Percentiles rank a stretch among this genome's conserved stretches.
Evolutionary conservation across 2,888 invertebrate species (phyloP).

Genomic region (Lucinisca nassula): DNA sequence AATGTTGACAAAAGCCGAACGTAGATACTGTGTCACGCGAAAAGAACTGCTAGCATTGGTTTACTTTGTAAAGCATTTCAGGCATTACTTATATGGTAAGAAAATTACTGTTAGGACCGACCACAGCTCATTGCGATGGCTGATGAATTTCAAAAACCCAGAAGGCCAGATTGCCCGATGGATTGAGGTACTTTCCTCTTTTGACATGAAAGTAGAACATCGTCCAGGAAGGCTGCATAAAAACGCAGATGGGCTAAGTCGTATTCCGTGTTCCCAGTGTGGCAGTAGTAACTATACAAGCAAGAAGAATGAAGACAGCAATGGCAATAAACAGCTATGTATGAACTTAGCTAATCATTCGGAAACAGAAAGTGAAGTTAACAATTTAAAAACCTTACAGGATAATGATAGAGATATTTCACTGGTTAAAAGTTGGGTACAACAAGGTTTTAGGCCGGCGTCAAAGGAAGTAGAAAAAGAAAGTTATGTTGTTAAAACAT

Average conservation of each 20-base stretch:
- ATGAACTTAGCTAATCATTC: not conserved
- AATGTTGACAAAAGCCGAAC: conserved; percentile 11
- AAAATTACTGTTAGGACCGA: conserved; percentile 57
- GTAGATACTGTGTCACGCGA: conserved; percentile 39
- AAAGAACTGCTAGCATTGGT: conserved; percentile 47
- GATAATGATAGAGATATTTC: not conserved
- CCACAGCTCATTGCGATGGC: conserved; percentile 57
- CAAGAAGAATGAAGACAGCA: not conserved
- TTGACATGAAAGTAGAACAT: conserved; percentile 26
- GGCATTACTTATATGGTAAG: conserved; percentile 57
- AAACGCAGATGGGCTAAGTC: conserved; percentile 20
- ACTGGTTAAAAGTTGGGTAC: not conserved
- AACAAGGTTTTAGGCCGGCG: not conserved
- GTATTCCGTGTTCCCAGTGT: conserved; percentile 12
- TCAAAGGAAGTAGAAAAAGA: not conserved
- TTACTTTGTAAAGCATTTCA: conserved; percentile 49
- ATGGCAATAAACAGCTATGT: not conserved
- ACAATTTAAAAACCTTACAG: not conserved
- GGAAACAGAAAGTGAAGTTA: too few relatives aligned
- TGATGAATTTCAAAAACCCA: conserved; percentile 37
- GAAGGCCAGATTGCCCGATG: conserved; percentile 36
- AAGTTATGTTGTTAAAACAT: not conserved
- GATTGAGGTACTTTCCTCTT: conserved; percentile 11
- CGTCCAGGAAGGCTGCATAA: conserved; percentile 30
- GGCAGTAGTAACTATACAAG: too few relatives aligned